These are phyloP conservation scores for Microcebus murinus DNA, from an alignment of 2,113 vertebrate species.

Conservation along the genomic window DNA sequence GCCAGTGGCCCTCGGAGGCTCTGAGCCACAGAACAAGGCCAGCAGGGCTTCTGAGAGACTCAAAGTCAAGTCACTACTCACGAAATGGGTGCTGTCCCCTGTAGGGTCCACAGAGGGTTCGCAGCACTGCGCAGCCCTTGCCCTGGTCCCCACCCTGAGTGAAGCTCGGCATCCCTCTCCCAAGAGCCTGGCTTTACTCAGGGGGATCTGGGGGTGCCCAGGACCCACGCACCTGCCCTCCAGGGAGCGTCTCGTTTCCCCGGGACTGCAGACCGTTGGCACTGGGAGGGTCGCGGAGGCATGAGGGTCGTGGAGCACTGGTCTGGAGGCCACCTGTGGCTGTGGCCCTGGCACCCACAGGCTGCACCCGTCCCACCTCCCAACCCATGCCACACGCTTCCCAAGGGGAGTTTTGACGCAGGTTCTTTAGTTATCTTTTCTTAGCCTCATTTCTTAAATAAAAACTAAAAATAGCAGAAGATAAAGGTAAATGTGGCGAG, in stretches of 20 bases:
- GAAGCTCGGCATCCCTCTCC: background rate
- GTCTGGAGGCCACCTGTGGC: fast-evolving
- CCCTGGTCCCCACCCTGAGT: background rate
- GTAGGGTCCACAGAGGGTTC: background rate
- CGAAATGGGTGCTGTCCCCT: fast-evolving
- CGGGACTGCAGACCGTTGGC: background rate
- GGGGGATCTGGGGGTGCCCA: background rate
- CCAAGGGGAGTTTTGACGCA: background rate
- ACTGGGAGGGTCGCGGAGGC: background rate
- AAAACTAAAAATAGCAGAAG: background rate
- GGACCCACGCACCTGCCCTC: background rate
- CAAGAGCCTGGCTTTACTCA: background rate
- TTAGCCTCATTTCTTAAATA: background rate
- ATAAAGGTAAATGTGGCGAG: background rate
- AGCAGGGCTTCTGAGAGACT: background rate
- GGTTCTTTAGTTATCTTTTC: background rate
- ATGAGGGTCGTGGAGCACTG: fast-evolving
- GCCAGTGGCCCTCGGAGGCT: too few species aligned
- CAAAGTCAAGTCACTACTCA: background rate
- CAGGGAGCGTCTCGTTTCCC: fast-evolving
- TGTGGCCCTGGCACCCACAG: background rate
- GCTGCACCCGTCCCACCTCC: background rate
- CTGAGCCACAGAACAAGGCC: background rate
- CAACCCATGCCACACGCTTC: background rate
- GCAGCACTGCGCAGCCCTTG: background rate